Percentiles rank a stretch among this genome's conserved stretches.
Conservation (phyloP, 1,140 invertebrate genomes). For the Bombus superbus region DNA sequence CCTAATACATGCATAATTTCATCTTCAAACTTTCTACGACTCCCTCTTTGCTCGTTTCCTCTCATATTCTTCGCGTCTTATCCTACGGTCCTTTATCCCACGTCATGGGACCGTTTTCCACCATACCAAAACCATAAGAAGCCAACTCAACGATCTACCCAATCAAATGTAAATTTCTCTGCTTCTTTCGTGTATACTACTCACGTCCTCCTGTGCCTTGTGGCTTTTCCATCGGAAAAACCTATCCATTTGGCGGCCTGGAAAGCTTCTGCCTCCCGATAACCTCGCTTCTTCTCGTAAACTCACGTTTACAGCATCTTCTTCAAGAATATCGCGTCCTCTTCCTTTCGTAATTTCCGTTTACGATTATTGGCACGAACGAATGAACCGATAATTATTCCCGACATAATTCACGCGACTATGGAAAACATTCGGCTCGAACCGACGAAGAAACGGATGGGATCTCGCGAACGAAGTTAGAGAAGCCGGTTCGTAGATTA, state of each 20-base stretch:
- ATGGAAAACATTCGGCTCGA: too few relatives aligned
- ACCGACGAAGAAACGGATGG: too few relatives aligned
- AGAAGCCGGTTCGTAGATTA: too few relatives aligned
- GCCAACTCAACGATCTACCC: slow-evolving; percentile 52
- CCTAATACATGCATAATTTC: slow-evolving; percentile 49
- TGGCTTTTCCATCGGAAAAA: slow-evolving; percentile 79
- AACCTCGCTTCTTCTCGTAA: neutral
- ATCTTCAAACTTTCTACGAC: neutral
- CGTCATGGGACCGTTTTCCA: slow-evolving; percentile 1
- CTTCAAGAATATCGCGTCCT: too few relatives aligned
- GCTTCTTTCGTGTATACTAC: slow-evolving; percentile 50
- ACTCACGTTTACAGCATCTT: neutral
- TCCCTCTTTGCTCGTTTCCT: neutral
- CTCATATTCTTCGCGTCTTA: neutral
- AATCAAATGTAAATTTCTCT: slow-evolving; percentile 64
- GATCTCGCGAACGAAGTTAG: too few relatives aligned
- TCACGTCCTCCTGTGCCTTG: slow-evolving; percentile 77
- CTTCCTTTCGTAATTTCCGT: neutral
- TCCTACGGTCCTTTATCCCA: neutral
- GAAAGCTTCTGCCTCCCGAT: neutral
- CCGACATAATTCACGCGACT: neutral
- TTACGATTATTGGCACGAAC: neutral
- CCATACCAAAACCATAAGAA: neutral
- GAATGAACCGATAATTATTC: too few relatives aligned
- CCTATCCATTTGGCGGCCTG: slow-evolving; percentile 72